These are phyloP conservation scores for Caiman crocodilus DNA, from an alignment of 2,797 vertebrate species.

Conservation along the genomic window DNA sequence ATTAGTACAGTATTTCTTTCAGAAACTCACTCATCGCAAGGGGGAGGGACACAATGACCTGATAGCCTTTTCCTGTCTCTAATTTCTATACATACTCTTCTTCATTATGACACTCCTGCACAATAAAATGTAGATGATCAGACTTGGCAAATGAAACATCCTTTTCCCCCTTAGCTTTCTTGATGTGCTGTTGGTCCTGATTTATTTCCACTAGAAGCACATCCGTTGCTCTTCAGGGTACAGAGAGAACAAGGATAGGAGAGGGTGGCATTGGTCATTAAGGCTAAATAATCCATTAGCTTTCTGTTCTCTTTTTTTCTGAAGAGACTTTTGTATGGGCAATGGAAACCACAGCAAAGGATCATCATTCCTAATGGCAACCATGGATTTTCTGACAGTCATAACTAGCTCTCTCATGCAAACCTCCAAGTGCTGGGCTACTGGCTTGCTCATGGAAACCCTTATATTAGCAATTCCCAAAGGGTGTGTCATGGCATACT, in stretches of 20 bases:
- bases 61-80: conserved; percentile 49
- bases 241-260: conserved; percentile 19
- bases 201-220: conserved; percentile 23
- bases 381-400: conserved; percentile 8
- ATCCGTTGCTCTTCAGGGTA: conserved; percentile 48
- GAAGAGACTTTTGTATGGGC: conserved; percentile 2
- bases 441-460: not conserved
- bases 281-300: conserved; percentile 53
- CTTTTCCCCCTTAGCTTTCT: conserved; percentile 15
- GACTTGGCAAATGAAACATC: conserved; percentile 17
- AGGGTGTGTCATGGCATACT: too few species aligned
- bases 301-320: not conserved
- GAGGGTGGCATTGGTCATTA: conserved; percentile 9
- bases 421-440: not conserved
- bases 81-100: conserved; percentile 65
- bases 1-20: conserved; percentile 42
- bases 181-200: conserved; percentile 48
- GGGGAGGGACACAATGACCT: conserved; percentile 54
- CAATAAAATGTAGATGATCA: conserved; percentile 61
- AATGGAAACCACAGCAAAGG: conserved; percentile 1
- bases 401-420: not conserved
- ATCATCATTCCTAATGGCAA: conserved; percentile 12
- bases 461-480: not conserved
- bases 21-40: conserved; percentile 27
- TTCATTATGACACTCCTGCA: conserved; percentile 57